Conservation (phyloP, 1,140 invertebrate species). For the Bradysia coprophila region DNA sequence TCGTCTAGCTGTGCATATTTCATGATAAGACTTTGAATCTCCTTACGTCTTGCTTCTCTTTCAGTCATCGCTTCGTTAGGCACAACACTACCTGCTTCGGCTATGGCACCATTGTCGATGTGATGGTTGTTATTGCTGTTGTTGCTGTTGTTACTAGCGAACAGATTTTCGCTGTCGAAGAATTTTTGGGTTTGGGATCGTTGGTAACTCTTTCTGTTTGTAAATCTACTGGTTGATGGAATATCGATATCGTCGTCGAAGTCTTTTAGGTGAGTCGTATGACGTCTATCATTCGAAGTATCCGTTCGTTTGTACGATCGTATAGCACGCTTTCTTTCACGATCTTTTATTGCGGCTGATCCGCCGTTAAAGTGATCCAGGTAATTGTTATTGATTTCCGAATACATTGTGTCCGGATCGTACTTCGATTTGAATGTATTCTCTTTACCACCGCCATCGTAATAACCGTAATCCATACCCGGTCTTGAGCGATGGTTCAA, state of each 20-base stretch:
- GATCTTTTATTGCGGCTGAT: background rate
- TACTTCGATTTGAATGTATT: conserved; percentile 7
- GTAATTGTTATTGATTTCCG: conserved; percentile 5
- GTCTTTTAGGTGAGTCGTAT: background rate
- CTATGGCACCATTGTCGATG: conserved; percentile 31
- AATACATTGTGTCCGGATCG: conserved; percentile 5
- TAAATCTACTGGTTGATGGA: conserved; percentile 12
- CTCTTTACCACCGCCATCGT: conserved; percentile 5
- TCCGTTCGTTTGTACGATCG: background rate
- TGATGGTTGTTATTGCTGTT: conserved; percentile 30
- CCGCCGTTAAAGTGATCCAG: conserved; percentile 8
- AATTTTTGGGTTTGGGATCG: conserved; percentile 3
- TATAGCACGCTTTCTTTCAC: background rate
- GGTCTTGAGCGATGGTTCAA: background rate
- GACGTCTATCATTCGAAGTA: background rate
- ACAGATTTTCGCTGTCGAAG: background rate
- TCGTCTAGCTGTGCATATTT: conserved; percentile 57
- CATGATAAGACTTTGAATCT: conserved; percentile 59
- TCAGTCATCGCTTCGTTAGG: conserved; percentile 31
- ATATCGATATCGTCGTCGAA: background rate
- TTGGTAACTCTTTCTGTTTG: conserved; percentile 14
- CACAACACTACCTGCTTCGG: conserved; percentile 5
- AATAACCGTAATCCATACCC: background rate
- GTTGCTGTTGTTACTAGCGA: conserved; percentile 14
- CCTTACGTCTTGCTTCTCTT: conserved; percentile 53